Evolutionary conservation across 1,140 invertebrate genomes (phyloP).

Genomic region (Drosophila ironensis): DNA sequence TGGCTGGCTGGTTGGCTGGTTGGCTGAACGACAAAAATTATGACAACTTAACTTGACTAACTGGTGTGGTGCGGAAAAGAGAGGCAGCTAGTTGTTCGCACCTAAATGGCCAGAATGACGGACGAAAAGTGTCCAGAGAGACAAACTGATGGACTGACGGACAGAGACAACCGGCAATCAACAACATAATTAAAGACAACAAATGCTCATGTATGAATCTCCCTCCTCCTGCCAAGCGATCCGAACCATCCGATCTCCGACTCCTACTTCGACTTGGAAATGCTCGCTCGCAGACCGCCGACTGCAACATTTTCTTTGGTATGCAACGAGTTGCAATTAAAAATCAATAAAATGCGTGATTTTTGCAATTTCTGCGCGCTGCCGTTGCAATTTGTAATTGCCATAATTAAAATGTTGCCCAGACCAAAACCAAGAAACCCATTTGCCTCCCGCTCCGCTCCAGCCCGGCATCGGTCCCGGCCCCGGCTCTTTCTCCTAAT

Average conservation of each 20-base stretch:
- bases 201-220: constrained; percentile 68
- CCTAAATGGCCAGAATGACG: constrained; percentile 60
- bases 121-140: constrained; percentile 21
- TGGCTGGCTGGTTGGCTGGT: neutral
- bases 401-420: constrained; percentile 73
- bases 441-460: neutral
- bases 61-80: constrained; percentile 49
- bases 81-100: constrained; percentile 40
- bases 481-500: constrained; percentile 42
- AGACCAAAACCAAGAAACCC: neutral
- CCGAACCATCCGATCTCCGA: neutral
- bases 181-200: constrained; percentile 79
- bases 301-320: constrained; percentile 38
- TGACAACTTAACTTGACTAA: constrained; percentile 80
- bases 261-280: no score
- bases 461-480: neutral
- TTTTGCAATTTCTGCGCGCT: constrained; percentile 72
- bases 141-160: constrained; percentile 10
- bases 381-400: constrained; percentile 75
- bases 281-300: no score
- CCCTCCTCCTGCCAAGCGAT: constrained; percentile 14
- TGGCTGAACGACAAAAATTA: constrained; percentile 75
- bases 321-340: constrained; percentile 79
- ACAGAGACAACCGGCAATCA: constrained; percentile 53
- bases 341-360: constrained; percentile 81